A percentile compares a stretch with the other conserved stretches of the same genome.
phyloP scores from a whole-genome alignment of 2,113 vertebrate species.

The Puntigrus tetrazona region DNA sequence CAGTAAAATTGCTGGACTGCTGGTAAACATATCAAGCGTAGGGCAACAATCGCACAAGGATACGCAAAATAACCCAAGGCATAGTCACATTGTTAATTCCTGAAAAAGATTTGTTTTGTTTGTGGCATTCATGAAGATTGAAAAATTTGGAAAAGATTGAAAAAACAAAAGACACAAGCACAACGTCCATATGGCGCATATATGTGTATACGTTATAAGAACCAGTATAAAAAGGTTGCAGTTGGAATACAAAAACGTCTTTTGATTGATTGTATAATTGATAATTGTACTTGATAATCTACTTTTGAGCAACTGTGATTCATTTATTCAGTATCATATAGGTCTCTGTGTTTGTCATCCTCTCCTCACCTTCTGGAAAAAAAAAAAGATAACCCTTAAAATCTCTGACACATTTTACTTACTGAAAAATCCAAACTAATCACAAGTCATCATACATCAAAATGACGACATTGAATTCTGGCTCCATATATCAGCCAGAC shows the following conservation, averaged over 20 bases:
- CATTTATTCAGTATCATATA: background rate
- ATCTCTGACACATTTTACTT: background rate
- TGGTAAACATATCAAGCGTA: too few species aligned
- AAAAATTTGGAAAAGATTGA: too few species aligned
- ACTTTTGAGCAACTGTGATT: background rate
- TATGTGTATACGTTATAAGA: background rate
- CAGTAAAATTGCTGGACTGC: too few species aligned
- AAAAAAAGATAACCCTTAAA: background rate
- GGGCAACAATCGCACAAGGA: too few species aligned
- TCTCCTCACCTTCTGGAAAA: background rate
- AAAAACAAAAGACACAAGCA: background rate
- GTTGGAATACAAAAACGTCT: background rate
- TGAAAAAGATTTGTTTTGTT: background rate
- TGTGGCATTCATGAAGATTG: background rate
- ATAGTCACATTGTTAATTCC: background rate
- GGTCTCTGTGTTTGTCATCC: background rate
- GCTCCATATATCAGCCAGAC: background rate
- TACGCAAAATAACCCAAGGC: background rate
- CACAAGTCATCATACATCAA: conserved; percentile 33
- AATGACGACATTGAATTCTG: background rate
- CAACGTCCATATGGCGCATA: background rate
- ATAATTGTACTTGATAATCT: background rate
- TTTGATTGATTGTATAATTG: background rate
- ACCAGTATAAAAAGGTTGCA: background rate
- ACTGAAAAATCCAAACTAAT: conserved; percentile 14